Evolutionary conservation across 2,797 vertebrate species (phyloP), one percentile per base, ranked within the genome.

Genomic region (Melanotaenia trifasciata): DNA sequence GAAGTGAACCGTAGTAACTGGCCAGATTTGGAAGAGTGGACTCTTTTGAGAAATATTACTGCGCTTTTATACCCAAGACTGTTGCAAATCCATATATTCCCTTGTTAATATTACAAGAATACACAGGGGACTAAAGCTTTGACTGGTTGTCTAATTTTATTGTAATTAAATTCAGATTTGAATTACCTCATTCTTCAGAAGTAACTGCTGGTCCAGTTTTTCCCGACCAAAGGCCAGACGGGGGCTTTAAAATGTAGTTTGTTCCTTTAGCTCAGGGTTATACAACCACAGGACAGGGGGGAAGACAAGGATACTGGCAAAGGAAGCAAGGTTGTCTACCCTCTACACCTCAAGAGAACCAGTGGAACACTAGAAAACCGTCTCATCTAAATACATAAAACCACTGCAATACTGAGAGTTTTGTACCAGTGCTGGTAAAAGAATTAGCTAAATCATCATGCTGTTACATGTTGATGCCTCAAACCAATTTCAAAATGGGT

Each of bases 1-100:
- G 73, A 86, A 69, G 65, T 66, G 36, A 76, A 59, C 51, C 47
- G 66, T 62, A 57, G 62, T 79, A 81, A 80, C 82, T 87, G 77
- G 83, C 71, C 68, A 26, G 51, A 73, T 76, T 84, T 47, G 59
- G 38, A 79, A 35, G 22, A 8, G 24, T 60, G 56, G 33, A 45
- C 47, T 59, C 67, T 76, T 83, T 73, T 77, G 58, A 77, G 51
- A 80, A 83, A 79, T 80, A 70, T 54, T 64, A 62, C n/a, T 51
- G n/a, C 0, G 72, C 28, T 18, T 30, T 30, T 4, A 35, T 22
- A 70, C 80, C 66, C 22, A 33, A n/a, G 79, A 77, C 69, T 72
- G 22, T 58, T 56, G 32, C n/a, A 72, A 62, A 83, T 73, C n/a
- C 18, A 38, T 51, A 32, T 64, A 67, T 74, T 22, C 50, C 50